Conservation (phyloP, 1,140 invertebrate genomes). For the Camponotus vicinus region DNA sequence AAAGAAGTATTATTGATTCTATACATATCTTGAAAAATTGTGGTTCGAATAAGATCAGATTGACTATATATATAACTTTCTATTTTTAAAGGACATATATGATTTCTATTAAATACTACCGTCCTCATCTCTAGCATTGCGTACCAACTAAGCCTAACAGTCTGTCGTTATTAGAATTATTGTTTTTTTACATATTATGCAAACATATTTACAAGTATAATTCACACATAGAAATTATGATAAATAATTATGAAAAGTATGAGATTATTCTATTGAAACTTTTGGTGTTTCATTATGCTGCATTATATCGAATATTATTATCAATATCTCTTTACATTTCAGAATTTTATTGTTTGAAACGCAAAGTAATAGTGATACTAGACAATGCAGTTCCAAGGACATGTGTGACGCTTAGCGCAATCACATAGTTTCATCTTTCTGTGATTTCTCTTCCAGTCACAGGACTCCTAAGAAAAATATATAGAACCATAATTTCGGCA, state of each 20-base stretch:
- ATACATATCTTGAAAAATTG: constrained; percentile 45
- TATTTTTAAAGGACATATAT: constrained; percentile 62
- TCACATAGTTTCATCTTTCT: neutral
- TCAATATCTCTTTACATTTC: constrained; percentile 7
- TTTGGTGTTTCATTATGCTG: constrained; percentile 67
- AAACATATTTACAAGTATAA: constrained; percentile 75
- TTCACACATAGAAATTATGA: constrained; percentile 71
- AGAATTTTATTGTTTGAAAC: neutral
- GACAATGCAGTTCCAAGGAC: constrained; percentile 3
- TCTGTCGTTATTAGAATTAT: constrained; percentile 75
- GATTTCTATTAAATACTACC: constrained; percentile 62
- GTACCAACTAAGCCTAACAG: constrained; percentile 74
- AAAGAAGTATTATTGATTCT: constrained; percentile 43
- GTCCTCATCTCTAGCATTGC: constrained; percentile 49
- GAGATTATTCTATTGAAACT: constrained; percentile 66
- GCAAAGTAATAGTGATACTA: neutral
- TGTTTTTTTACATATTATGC: constrained; percentile 78
- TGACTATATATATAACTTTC: constrained; percentile 29
- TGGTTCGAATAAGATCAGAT: constrained; percentile 63
- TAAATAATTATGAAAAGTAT: constrained; percentile 47
- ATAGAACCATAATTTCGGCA: constrained; percentile 41
- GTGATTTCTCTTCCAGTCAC: neutral
- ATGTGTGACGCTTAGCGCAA: neutral
- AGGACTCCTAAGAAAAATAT: neutral
- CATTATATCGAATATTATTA: constrained; percentile 33